Base-by-base conservation (phyloP, 2,113 vertebrate species). In the Alaudala cheleensis region DNA sequence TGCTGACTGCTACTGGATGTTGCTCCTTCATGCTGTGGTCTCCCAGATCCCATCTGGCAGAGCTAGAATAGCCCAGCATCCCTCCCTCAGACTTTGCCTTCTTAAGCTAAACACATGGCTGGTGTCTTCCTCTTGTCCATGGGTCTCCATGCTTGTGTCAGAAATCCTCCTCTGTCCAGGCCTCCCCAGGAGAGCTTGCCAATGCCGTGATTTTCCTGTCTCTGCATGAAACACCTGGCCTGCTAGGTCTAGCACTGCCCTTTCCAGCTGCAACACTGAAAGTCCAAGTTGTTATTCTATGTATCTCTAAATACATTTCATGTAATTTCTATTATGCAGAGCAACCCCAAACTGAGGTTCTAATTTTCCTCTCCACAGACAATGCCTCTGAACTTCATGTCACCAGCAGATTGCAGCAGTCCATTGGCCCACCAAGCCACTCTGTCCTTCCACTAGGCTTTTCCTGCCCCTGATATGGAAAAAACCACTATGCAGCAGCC, bases 111-210 rank as follows among this genome's bases (percentile, higher is more conserved):
- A 80, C 31, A 51, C 16, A 20, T 17, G 28, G 42, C 34, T 79
- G 51, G 31, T 65, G 28, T 70, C n/a, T 37, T 81, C 34, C 14
- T 78, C 23, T 58, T 0, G 0, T 57, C 37, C 0, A 11, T 29
- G 34, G 18, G 4, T 39, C 42, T 50, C 45, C 45, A 49, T 11
- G 14, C 26, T 29, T 40, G 9, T n/a, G 40, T 54, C 40, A 88
- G 53, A 83, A 91, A 62, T 8, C 12, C 44, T 76, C 5, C 80
- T 65, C n/a, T 83, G 33, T 34, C n/a, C 23, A 53, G 23, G 24
- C 9, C 10, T 66, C 51, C 29, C 8, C 9, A 65, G 50, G 31
- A 82, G 28, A 23, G 7, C 11, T 80, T 82, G 34, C 18, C 56
- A 80, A 10, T 56, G 40, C 44, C 81, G 57, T 33, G 50, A 90